Conservation (phyloP, 2,888 invertebrate species). For the Mythimna vitellina region DNA sequence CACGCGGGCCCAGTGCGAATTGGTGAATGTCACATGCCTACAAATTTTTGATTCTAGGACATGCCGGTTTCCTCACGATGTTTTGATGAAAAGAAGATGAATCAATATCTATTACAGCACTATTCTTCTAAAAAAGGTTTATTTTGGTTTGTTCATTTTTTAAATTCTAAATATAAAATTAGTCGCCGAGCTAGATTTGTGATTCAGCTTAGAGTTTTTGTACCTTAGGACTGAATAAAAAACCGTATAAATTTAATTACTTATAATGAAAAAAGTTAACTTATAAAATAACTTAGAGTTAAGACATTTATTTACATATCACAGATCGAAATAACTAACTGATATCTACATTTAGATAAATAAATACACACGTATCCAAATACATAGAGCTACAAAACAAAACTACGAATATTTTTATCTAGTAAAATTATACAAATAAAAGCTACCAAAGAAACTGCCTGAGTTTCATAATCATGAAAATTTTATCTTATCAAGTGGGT, state of each 20-base stretch:
- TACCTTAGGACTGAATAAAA: not conserved
- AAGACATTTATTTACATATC: conserved; percentile 61
- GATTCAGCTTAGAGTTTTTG: not conserved
- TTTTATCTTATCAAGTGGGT: conserved; percentile 3
- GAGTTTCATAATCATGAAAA: not conserved
- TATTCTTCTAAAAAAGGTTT: not conserved
- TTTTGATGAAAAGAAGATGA: not conserved
- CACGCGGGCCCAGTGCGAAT: too few species aligned
- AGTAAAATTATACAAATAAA: not conserved
- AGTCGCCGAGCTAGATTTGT: not conserved
- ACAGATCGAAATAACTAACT: conserved; percentile 63
- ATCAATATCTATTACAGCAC: not conserved
- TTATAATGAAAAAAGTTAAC: conserved; percentile 55
- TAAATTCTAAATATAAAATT: not conserved
- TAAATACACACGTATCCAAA: conserved; percentile 42
- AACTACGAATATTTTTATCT: conserved; percentile 15
- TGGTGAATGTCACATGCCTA: too few species aligned
- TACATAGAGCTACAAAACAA: conserved; percentile 25
- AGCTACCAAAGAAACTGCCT: conserved; percentile 4
- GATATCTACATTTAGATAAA: conserved; percentile 28
- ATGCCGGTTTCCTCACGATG: too few species aligned
- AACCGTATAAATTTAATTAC: conserved; percentile 17
- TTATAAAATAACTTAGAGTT: conserved; percentile 47
- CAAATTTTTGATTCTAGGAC: too few species aligned
- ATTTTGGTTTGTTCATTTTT: not conserved